Evolutionary conservation across 2,797 vertebrate species (phyloP), one percentile per base, ranked within the genome.

Genomic region (Falco peregrinus): DNA sequence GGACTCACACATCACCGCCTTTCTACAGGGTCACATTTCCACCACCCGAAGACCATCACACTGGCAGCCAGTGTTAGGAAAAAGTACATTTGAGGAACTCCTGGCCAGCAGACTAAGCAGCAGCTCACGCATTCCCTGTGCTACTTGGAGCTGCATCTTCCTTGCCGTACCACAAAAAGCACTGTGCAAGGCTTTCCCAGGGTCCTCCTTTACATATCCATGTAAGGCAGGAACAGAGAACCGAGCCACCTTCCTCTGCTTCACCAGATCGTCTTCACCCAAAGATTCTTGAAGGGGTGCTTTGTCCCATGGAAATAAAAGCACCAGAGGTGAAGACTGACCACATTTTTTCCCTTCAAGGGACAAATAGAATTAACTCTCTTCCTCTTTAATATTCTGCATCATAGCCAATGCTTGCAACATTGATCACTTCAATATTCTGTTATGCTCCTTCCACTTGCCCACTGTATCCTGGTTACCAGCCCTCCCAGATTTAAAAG

Each of bases 391-490:
- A 88, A 60, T 65, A 65, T 56, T 87, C 43, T 70, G 35, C 56
- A 74, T 70, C n/a, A 68, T 13, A 92, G 45, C n/a, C 35, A 84
- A 67, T 2, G 14, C 8, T 70, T 60, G 54, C 43, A 94, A 79
- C n/a, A 48, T 10, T 3, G 4, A 92, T 95, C 63, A 56, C 35
- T 93, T 89, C 71, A 77, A 39, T 28, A 79, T 12, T 25, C 35
- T 87, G 70, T 53, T 56, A 87, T 37, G 11, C 35, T 93, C 71
- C 75, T 95, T 80, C 41, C 47, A 82, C 51, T 93, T 90, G 59
- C 74, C 48, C 68, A 67, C 89, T 47, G 90, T 95, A 94, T 93
- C 90, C 68, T 87, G 70, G 93, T 71, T 96, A 95, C 95, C 86
- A 93, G 67, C 89, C 90, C 88, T 94, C 86, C 41, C 75, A 89